phyloP scores from a whole-genome alignment of 1,140 invertebrate genomes.

The Tetragnatha versicolor region DNA sequence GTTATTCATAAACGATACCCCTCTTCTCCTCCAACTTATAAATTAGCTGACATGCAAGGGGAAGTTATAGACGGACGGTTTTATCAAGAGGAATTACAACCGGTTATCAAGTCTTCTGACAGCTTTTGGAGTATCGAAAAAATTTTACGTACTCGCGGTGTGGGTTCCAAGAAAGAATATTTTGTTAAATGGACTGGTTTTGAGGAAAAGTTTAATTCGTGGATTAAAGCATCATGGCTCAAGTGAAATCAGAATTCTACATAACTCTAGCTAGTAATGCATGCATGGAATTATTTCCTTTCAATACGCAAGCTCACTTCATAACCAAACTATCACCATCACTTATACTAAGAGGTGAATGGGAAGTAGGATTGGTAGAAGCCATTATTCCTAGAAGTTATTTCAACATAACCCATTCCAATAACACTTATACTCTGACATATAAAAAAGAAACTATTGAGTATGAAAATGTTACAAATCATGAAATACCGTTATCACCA shows the following conservation, averaged over 20 bases:
- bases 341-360: not conserved
- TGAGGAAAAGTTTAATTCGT: slow-evolving; percentile 16
- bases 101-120: not conserved
- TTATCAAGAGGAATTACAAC: slow-evolving; percentile 48
- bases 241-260: slow-evolving; percentile 22
- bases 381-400: not conserved
- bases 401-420: not conserved
- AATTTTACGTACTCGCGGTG: slow-evolving; percentile 1
- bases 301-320: slow-evolving; percentile 20
- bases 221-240: slow-evolving; percentile 22
- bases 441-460: not conserved
- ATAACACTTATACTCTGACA: not conserved
- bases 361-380: not conserved
- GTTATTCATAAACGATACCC: not conserved
- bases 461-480: too few species aligned
- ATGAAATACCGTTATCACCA: too few species aligned
- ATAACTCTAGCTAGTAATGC: slow-evolving; percentile 16
- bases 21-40: slow-evolving; percentile 21
- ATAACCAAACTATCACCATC: slow-evolving; percentile 1
- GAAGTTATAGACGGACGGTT: slow-evolving; percentile 27
- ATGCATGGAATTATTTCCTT: not conserved
- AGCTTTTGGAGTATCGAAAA: slow-evolving; percentile 7
- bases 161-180: not conserved
- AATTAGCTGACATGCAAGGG: slow-evolving; percentile 18
- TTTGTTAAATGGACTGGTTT: slow-evolving; percentile 30